These are phyloP conservation scores for Incurvaria masculella DNA, from an alignment of 2,888 invertebrate species.

Conservation along the genomic window DNA sequence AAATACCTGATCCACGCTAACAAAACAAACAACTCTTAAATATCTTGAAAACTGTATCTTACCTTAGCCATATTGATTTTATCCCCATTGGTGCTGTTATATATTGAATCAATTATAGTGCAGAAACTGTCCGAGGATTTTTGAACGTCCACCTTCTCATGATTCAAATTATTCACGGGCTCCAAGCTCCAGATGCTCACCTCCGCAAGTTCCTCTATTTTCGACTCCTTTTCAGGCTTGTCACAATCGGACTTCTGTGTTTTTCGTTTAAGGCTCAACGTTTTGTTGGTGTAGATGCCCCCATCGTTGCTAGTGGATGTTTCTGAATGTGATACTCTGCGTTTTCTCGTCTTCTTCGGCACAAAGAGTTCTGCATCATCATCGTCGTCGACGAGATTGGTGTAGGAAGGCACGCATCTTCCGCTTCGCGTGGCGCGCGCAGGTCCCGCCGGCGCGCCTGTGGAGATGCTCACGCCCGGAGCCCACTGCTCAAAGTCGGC, in stretches of 20 bases:
- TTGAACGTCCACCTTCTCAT: too few species aligned
- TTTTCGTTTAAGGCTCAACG: slow-evolving; percentile 40
- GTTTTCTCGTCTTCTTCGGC: slow-evolving; percentile 37
- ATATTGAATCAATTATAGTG: neutral
- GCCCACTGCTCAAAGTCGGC: slow-evolving; percentile 39
- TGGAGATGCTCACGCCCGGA: slow-evolving; percentile 26
- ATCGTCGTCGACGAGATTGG: slow-evolving; percentile 48
- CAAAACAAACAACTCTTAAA: too few species aligned
- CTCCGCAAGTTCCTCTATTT: slow-evolving; percentile 16
- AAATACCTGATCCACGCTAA: too few species aligned
- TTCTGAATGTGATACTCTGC: slow-evolving; percentile 37
- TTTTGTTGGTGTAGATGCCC: slow-evolving; percentile 32
- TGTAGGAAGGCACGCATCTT: slow-evolving; percentile 39
- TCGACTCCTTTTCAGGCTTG: slow-evolving; percentile 32
- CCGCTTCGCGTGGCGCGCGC: slow-evolving; percentile 42
- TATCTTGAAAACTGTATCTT: too few species aligned
- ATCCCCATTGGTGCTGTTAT: neutral
- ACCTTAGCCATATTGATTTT: too few species aligned
- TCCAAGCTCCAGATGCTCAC: neutral
- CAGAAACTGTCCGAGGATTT: neutral
- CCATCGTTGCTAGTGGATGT: slow-evolving; percentile 20
- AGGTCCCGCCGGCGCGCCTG: neutral
- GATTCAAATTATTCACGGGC: neutral
- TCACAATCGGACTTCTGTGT: slow-evolving; percentile 34
- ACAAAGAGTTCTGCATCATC: slow-evolving; percentile 43